Conservation (phyloP, 2,888 invertebrate genomes). For the Danaus chrysippus region DNA sequence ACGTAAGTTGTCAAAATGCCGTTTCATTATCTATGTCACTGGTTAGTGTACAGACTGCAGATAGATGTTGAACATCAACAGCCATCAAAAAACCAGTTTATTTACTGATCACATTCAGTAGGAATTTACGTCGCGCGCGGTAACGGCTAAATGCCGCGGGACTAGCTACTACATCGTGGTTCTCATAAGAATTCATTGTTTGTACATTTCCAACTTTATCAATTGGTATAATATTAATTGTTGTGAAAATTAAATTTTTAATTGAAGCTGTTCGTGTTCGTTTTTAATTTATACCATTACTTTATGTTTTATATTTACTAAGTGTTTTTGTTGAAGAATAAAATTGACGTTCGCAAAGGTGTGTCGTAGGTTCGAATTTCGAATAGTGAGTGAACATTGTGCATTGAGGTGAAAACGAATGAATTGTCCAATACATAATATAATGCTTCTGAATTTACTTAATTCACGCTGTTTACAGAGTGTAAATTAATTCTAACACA, state of each 20-base stretch:
- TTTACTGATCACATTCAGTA: conserved; percentile 60
- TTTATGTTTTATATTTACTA: conserved; percentile 27
- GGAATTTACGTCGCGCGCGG: conserved; percentile 22
- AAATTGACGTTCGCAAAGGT: conserved; percentile 42
- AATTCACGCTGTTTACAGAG: conserved; percentile 32
- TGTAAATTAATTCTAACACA: conserved; percentile 43
- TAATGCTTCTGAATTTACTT: conserved; percentile 39
- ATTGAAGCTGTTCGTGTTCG: conserved; percentile 11
- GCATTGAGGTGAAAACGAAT: conserved; percentile 59
- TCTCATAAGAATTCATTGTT: conserved; percentile 36
- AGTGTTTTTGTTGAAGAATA: conserved; percentile 24
- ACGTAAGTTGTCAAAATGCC: neutral
- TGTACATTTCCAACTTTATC: conserved; percentile 44
- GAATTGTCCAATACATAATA: conserved; percentile 46
- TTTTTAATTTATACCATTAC: conserved; percentile 10
- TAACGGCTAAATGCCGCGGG: conserved; percentile 6
- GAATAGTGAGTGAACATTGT: conserved; percentile 57
- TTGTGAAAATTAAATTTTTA: conserved; percentile 27
- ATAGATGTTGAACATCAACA: conserved; percentile 13
- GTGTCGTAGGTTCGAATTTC: conserved; percentile 62
- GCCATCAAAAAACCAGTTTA: conserved; percentile 67
- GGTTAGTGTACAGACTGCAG: neutral
- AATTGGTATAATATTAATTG: conserved; percentile 33
- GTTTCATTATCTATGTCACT: neutral
- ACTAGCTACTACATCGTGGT: conserved; percentile 25